A percentile compares a stretch with the other conserved stretches of the same genome.
Evolutionary conservation across 2,113 vertebrate species (phyloP).

Genomic region (Piaya cayana): DNA sequence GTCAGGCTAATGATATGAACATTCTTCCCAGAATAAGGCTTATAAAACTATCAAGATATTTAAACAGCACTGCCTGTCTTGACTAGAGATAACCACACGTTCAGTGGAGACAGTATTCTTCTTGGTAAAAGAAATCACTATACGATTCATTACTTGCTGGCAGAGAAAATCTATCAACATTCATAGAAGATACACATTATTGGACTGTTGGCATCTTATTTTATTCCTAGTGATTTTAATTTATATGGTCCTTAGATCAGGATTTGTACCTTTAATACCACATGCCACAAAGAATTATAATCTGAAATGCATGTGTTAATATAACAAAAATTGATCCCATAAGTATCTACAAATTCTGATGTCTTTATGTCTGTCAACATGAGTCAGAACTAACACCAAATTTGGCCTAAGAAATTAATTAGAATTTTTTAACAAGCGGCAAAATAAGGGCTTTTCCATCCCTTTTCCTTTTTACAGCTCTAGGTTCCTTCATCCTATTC

Average conservation of each 20-base stretch:
- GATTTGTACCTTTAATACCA: constrained; percentile 13
- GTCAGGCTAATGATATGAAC: not conserved
- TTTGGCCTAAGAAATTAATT: not conserved
- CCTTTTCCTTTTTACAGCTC: not conserved
- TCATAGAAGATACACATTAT: not conserved
- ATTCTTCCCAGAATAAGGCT: not conserved
- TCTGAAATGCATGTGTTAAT: not conserved
- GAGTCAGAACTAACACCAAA: not conserved
- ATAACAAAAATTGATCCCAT: not conserved
- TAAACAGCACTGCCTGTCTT: not conserved
- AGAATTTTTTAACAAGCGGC: not conserved
- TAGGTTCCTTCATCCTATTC: not conserved
- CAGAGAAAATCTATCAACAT: not conserved
- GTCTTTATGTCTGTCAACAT: not conserved
- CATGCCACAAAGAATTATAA: not conserved
- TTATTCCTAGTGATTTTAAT: not conserved
- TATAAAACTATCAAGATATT: not conserved
- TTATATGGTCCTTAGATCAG: not conserved
- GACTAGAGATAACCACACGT: not conserved
- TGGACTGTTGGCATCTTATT: not conserved
- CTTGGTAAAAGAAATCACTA: not conserved
- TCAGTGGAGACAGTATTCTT: not conserved
- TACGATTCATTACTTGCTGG: not conserved
- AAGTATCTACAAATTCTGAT: constrained; percentile 13
- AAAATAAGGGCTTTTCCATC: not conserved